phyloP scores from a whole-genome alignment of 1,140 invertebrate genomes.

The Tribolium madens region DNA sequence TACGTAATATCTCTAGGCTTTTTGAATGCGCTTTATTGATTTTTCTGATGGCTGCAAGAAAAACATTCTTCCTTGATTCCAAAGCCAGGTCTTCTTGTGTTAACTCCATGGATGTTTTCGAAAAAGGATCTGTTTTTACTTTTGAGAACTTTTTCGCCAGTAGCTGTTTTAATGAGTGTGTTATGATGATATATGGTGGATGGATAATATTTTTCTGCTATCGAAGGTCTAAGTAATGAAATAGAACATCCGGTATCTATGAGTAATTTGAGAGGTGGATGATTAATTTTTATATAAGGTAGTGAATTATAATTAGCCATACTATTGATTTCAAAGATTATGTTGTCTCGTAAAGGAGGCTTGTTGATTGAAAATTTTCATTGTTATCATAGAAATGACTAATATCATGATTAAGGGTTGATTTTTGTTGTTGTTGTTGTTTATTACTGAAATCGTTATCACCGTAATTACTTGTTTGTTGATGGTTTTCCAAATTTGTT shows the following conservation, averaged over 20 bases:
- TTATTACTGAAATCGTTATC: background rate
- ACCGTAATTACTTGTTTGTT: background rate
- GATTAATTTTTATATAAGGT: slow-evolving; percentile 1
- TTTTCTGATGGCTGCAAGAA: no score
- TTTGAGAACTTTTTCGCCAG: background rate
- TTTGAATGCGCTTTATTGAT: no score
- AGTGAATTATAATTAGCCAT: slow-evolving; percentile 2
- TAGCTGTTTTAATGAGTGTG: background rate
- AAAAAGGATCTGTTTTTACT: no score
- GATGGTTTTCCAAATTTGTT: background rate
- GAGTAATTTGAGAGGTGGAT: slow-evolving; percentile 19
- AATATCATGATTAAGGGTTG: background rate
- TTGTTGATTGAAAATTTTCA: background rate
- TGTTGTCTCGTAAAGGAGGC: background rate
- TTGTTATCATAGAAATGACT: background rate
- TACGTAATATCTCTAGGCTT: no score
- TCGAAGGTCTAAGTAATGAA: slow-evolving; percentile 16
- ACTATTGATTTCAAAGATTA: background rate
- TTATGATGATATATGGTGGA: background rate
- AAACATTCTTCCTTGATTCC: no score
- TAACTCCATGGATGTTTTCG: no score
- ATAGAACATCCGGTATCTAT: slow-evolving; percentile 10
- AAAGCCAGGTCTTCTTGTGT: no score
- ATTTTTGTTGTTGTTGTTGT: background rate
- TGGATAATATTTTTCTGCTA: slow-evolving; percentile 25